phyloP scores from a whole-genome alignment of 2,888 invertebrate genomes.

The Subacronicta megacephala region DNA sequence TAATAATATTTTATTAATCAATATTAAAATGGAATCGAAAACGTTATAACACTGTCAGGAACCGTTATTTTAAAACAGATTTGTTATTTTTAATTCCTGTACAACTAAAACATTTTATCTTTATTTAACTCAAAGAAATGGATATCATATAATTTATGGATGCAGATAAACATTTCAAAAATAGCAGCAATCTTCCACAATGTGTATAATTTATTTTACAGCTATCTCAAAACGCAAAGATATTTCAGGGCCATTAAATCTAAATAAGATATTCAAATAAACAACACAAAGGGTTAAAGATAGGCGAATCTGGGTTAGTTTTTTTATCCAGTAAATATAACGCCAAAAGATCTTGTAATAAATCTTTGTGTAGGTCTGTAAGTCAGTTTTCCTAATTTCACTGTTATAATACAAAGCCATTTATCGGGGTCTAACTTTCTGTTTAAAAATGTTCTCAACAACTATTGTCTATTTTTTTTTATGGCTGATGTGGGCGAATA shows the following conservation, averaged over 20 bases:
- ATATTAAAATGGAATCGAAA: too few relatives aligned
- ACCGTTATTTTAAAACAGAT: too few relatives aligned
- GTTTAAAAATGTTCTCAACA: too few relatives aligned
- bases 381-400: too few relatives aligned
- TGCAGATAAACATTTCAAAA: constrained; percentile 42
- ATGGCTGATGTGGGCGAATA: too few relatives aligned
- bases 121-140: constrained; percentile 13
- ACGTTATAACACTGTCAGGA: too few relatives aligned
- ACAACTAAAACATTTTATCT: too few relatives aligned
- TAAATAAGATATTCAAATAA: constrained; percentile 48
- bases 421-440: too few relatives aligned
- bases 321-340: constrained; percentile 20
- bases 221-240: constrained; percentile 50
- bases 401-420: too few relatives aligned
- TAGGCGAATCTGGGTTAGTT: constrained; percentile 32
- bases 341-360: constrained; percentile 68
- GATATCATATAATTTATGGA: constrained; percentile 43
- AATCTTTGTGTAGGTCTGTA: constrained; percentile 69
- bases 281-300: constrained; percentile 41
- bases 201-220: constrained; percentile 51
- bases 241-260: constrained; percentile 51
- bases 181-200: constrained; percentile 32
- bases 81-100: too few relatives aligned
- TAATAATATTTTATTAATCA: too few relatives aligned
- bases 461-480: too few relatives aligned